A percentile compares a stretch with the other conserved stretches of the same genome.
Evolutionary conservation across 2,113 vertebrate species (phyloP).

Genomic region (Turnix velox): DNA sequence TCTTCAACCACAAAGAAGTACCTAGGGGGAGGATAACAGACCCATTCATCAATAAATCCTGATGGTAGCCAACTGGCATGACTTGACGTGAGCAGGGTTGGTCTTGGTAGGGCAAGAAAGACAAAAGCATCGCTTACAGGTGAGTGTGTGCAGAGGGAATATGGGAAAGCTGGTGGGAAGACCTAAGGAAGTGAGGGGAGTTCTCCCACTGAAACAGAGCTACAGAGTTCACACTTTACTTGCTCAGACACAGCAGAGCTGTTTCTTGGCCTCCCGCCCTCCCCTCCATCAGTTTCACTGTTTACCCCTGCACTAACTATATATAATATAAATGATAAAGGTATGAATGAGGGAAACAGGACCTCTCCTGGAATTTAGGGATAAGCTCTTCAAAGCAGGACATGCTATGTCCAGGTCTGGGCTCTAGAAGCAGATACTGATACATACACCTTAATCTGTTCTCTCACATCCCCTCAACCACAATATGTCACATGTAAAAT

Average conservation of each 20-base stretch:
- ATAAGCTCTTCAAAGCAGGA: neutral
- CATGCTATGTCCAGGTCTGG: neutral
- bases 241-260: neutral
- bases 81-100: neutral
- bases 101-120: neutral
- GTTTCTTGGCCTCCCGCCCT: neutral
- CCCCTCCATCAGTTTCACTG: neutral
- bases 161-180: neutral
- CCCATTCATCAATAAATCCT: neutral
- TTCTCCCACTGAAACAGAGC: accelerated
- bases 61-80: neutral
- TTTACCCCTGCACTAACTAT: neutral
- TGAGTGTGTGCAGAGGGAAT: neutral
- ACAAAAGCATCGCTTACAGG: neutral
- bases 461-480: too few relatives aligned
- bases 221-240: neutral
- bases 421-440: neutral
- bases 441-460: neutral
- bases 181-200: neutral
- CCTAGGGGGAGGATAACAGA: slow-evolving; percentile 65
- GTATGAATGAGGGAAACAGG: neutral
- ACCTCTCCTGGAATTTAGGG: neutral
- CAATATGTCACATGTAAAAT: neutral
- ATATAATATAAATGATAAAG: neutral
- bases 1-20: slow-evolving; percentile 98